Evolutionary conservation across 30 jellyfish, hydroid and myxozoan species (phyloP).

Genomic region (Chironex yamaguchii): DNA sequence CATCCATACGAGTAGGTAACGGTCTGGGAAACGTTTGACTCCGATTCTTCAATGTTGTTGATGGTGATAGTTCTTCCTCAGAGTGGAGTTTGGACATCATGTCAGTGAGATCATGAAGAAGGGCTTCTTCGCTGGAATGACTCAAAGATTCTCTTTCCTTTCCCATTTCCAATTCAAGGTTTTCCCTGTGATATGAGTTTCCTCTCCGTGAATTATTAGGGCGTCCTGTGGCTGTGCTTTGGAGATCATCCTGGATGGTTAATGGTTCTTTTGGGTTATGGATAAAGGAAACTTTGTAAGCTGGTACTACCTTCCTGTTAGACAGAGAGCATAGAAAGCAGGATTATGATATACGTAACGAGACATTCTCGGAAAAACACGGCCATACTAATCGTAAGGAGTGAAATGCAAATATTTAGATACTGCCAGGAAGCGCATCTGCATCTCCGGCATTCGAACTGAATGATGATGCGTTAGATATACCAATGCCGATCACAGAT

Average conservation of each 20-base stretch:
- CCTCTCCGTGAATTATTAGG: neutral
- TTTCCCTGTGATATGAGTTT: neutral
- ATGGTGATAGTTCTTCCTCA: neutral
- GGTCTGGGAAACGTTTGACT: neutral
- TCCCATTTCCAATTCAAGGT: neutral
- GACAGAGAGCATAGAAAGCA: neutral
- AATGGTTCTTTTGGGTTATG: neutral
- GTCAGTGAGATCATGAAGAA: neutral
- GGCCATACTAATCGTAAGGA: too few species aligned
- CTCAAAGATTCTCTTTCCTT: neutral
- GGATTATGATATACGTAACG: neutral
- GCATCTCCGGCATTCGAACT: too few species aligned
- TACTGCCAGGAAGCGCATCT: too few species aligned
- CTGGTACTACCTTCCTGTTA: neutral
- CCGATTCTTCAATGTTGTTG: neutral
- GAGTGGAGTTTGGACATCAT: neutral
- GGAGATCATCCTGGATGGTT: neutral
- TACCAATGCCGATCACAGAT: too few species aligned
- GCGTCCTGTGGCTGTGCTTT: neutral
- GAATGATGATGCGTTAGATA: too few species aligned
- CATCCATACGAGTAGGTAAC: neutral
- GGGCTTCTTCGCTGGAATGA: neutral
- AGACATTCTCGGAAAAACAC: too few species aligned
- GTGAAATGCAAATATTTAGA: too few species aligned
- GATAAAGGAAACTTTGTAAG: neutral